phyloP scores from a whole-genome alignment of 1,140 invertebrate genomes.

The Philotrypesis tridentata region DNA sequence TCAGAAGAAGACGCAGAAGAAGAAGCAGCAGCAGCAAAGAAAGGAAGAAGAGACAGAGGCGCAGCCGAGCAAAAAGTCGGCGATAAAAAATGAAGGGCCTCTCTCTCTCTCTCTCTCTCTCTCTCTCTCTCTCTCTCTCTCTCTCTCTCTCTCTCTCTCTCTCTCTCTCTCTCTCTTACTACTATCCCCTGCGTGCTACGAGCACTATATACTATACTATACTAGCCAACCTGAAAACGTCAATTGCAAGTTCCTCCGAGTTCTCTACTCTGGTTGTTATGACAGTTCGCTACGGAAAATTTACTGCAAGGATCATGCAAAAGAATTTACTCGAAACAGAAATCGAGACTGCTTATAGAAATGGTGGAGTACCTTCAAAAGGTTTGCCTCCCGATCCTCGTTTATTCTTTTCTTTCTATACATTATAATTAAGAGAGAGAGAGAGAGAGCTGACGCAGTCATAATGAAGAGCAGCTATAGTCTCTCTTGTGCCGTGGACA shows the following conservation, averaged over 20 bases:
- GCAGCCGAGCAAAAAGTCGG: constrained; percentile 55
- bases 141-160: background rate
- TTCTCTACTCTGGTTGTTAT: background rate
- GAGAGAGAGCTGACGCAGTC: constrained; percentile 6
- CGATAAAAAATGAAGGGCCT: constrained; percentile 61
- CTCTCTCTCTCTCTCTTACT: background rate
- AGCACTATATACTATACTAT: background rate
- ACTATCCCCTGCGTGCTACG: background rate
- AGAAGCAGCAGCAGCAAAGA: background rate
- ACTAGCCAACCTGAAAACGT: constrained; percentile 63
- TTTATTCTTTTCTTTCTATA: background rate
- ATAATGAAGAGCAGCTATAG: constrained; percentile 26
- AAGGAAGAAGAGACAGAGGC: constrained; percentile 34
- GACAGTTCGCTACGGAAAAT: background rate
- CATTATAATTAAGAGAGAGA: constrained; percentile 35
- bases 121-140: constrained; percentile 35
- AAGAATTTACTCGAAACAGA: no score
- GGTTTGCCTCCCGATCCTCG: no score
- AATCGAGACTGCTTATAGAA: no score
- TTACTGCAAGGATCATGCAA: no score
- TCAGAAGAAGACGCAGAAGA: constrained; percentile 40
- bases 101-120: constrained; percentile 27
- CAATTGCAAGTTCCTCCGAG: constrained; percentile 51
- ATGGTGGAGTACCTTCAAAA: no score
- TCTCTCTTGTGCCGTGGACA: background rate